Evolutionary conservation across 2,797 vertebrate species (phyloP).

Genomic region (Echeneis naucrates): DNA sequence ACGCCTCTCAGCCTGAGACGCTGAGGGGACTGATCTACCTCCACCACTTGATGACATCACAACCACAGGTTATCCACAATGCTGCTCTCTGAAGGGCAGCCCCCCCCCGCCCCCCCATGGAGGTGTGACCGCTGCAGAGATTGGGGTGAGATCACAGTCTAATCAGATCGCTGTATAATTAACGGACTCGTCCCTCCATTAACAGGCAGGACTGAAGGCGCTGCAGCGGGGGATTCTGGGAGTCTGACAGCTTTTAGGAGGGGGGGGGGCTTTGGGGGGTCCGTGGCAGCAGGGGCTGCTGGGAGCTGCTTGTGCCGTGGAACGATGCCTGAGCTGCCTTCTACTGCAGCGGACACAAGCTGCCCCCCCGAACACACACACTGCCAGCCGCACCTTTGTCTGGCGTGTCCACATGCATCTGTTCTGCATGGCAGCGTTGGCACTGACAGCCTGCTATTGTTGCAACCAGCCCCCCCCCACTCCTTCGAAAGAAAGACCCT

Average conservation of each 20-base stretch:
- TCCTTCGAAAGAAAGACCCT: no score
- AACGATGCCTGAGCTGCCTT: constrained; percentile 77
- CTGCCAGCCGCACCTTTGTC: constrained; percentile 93
- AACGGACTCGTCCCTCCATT: constrained; percentile 16
- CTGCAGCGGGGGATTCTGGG: constrained; percentile 57
- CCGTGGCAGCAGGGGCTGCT: constrained; percentile 55
- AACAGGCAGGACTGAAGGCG: constrained; percentile 20
- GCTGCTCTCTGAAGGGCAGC: no score
- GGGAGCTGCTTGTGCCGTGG: constrained; percentile 60
- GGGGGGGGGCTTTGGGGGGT: constrained; percentile 2
- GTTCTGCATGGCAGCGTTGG: constrained; percentile 93
- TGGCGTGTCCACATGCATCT: constrained; percentile 93
- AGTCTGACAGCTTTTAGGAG: constrained; percentile 34
- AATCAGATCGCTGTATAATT: constrained; percentile 19
- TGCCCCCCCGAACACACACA: constrained; percentile 23
- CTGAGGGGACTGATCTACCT: no score
- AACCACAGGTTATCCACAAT: no score
- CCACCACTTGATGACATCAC: no score
- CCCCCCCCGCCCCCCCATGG: no score
- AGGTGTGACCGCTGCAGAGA: no score
- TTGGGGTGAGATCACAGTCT: constrained; percentile 1
- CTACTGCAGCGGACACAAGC: constrained; percentile 88
- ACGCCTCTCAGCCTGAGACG: no score
- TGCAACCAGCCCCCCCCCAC: constrained; percentile 59
- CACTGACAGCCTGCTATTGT: constrained; percentile 93